Base-by-base conservation (phyloP, 2,113 vertebrate species). In the Amphiprion percula region DNA sequence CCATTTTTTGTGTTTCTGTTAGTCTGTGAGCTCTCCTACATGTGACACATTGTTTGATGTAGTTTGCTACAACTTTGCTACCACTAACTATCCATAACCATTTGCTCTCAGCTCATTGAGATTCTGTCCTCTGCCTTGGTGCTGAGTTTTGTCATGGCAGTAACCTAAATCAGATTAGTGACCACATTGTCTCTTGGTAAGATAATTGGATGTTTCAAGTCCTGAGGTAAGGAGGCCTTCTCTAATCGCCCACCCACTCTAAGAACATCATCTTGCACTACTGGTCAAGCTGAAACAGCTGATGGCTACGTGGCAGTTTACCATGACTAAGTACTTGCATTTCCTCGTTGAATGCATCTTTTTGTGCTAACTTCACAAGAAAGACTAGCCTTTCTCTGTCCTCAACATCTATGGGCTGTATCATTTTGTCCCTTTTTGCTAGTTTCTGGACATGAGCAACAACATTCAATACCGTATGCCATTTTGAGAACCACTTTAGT, bases 121-220 rank as follows among this genome's bases (percentile, higher is more conserved):
- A 15, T 61, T 65, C 17, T 30, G 44, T 19, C 61, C 68, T 59
- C 39, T 72, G 3, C 33, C 54, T 62, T 82, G 65, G 15, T 64
- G 63, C 1, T 71, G 60, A 19, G 15, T 39, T 0, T 26, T 41
- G 2, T 3, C 6, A 5, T 44, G 41, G 11, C 41, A 44, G 41
- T 44, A 14, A 14, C 6, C 41, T 44, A 44, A 14, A 44, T 44
- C 41, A 44, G 68, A 1, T 2, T 10, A 41, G 74, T 77, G 11
- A 77, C 0, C 0, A 10, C 10, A 19, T 47, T 5, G 4, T 41
- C 5, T 28, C 17, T 23, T 4, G 23, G 14, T 0, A 4, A 33
- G 10, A 77, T 0, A 9, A 15, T 9, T 61, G 50, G 19, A 28
- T 77, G 19, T 8, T 11, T 60, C 19, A 69, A 4, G 24, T 46